Evolutionary conservation across 2,113 vertebrate genomes (phyloP), one percentile per base, ranked within the genome.

Genomic region (Buteo buteo): DNA sequence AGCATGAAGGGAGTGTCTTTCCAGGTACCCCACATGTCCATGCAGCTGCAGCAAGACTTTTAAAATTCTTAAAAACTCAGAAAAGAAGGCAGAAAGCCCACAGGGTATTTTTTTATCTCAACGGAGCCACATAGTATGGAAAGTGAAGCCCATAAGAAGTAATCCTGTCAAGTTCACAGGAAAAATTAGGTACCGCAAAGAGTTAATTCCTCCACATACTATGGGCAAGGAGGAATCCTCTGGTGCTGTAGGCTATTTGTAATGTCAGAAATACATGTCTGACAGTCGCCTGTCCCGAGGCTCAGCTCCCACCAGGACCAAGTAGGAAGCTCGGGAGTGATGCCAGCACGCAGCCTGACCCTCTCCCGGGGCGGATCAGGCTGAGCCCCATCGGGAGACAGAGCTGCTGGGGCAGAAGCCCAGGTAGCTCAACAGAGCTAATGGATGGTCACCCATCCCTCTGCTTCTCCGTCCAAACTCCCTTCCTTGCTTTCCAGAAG

Each of bases 61-160:
- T 52, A 9, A 78, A 67, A 38, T 21, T 50, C 20, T 71, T 38
- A 20, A 34, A 18, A 34, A 47, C 12, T 29, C 18, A n/a, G 47
- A 18, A 59, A 44, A 38, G 28, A 32, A 45, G 24, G 19, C 52
- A 71, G 59, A 54, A 77, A 61, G 7, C 7, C 38, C 14, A 9
- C 10, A 17, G 42, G 19, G 7, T 10, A 24, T 28, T 71, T 82
- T 59, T 59, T 77, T 20, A 10, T 66, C 52, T 73, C 66, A 49
- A 4, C 0, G 0, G 22, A 55, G 26, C 28, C 45, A 49, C 0
- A 0, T 0, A 10, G 11, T 74, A 49, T 13, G 6, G 24, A 42
- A 79, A 67, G 12, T 9, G 32, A 55, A 61, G 26, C 18, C 34
- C 5, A 1, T 10, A 21, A 47, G 18, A 10, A 55, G 22, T 15